Base-by-base conservation (phyloP, 1,140 invertebrate genomes). In the Aphelenchoides besseyi region DNA sequence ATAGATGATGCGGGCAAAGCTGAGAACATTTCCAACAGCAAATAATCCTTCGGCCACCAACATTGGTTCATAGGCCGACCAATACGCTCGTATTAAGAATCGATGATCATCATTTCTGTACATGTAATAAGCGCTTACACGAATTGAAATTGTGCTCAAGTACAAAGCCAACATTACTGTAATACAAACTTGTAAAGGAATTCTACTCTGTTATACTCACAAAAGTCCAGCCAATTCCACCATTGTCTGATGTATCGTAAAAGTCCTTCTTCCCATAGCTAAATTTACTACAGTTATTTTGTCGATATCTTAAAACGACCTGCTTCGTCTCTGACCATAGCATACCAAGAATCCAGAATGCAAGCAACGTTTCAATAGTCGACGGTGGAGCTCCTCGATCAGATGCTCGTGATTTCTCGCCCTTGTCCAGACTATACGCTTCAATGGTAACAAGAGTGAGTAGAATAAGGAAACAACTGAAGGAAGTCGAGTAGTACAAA, bases 221-320 rank as follows among this genome's bases (percentile, higher is more conserved):
- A 75, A 95, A 91, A 96, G 85, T 97, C 95, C 2, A 97, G 90
- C 75, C 96, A 92, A 84, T 97, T 97, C 95, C 95, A 97, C 69
- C 96, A 89, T 86, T 97, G 94, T 57, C 90, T 90, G 33, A 94
- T 87, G 81, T 97, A 97, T 53, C 94, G 92, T 33, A 90, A 84
- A n/a, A 96, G 81, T 0, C 94, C 94, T 70, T 91, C 91, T 0
- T 89, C 88, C 90, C 93, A 96, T 16, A 97, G 23, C 12, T 48
- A 48, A 23, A 48, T 48, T 48, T 48, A 48, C 23, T 48, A 48
- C 41, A 12, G 41, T 48, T 23, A 16, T 61, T n/a, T n/a, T n/a
- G n/a, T n/a, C n/a, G n/a, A n/a, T n/a, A n/a, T n/a, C n/a, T n/a
- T n/a, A n/a, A n/a, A n/a, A n/a, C n/a, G n/a, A 59, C 86, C 29